Percentiles rank a stretch among this genome's conserved stretches.
Evolutionary conservation across 2,113 vertebrate genomes (phyloP).

Genomic region (Syrrhaptes paradoxus): DNA sequence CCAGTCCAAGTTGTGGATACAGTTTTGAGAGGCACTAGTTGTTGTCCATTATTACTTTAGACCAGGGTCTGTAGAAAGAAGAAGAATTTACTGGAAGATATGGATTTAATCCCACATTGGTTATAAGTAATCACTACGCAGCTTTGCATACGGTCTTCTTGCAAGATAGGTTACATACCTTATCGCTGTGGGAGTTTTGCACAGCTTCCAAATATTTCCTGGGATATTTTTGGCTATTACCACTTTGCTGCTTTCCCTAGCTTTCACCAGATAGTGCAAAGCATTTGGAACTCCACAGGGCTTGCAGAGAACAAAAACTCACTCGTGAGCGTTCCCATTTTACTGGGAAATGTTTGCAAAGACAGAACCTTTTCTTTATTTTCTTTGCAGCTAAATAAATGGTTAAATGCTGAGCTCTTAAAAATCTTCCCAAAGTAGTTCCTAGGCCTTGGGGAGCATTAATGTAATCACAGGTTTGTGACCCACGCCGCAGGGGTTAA

Average conservation of each 20-base stretch:
- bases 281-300: background rate
- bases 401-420: background rate
- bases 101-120: background rate
- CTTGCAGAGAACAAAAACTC: background rate
- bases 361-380: background rate
- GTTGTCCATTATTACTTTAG: background rate
- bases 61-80: background rate
- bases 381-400: background rate
- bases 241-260: background rate
- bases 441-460: background rate
- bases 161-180: background rate
- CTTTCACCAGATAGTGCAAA: background rate
- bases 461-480: slow-evolving; percentile 6
- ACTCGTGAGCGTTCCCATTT: background rate
- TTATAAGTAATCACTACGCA: background rate
- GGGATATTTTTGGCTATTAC: background rate
- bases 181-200: background rate
- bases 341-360: background rate
- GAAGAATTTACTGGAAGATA: background rate
- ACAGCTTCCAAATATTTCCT: background rate
- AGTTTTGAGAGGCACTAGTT: background rate
- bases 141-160: background rate
- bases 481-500: slow-evolving; percentile 19
- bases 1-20: background rate
- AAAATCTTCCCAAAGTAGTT: background rate